These are phyloP conservation scores for Hoplias malabaricus DNA, from an alignment of 2,113 vertebrate genomes.

Conservation along the genomic window DNA sequence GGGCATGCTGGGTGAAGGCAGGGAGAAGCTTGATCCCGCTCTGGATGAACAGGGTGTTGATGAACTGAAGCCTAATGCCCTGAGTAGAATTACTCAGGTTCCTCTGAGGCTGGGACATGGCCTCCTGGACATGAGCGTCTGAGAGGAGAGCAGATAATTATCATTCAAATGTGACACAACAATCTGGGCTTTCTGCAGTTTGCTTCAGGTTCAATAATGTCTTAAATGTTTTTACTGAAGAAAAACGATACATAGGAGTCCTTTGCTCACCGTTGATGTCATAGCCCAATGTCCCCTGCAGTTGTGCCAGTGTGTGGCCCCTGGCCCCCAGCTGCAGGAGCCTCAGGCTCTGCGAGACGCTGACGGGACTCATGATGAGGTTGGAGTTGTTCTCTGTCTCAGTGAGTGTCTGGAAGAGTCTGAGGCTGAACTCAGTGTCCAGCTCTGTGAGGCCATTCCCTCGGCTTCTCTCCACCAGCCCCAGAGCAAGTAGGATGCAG, in stretches of 20 bases:
- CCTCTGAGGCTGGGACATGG: conserved; percentile 58
- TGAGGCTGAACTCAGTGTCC: conserved; percentile 78
- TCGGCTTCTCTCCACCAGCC: conserved; percentile 64
- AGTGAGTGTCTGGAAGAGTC: conserved; percentile 71
- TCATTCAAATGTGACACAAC: neutral
- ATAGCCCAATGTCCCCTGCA: conserved; percentile 80
- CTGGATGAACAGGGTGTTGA: conserved; percentile 78
- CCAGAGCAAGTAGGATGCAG: conserved; percentile 68
- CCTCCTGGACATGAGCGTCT: conserved; percentile 77
- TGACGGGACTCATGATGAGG: conserved; percentile 80
- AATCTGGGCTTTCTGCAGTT: no score
- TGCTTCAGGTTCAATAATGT: no score
- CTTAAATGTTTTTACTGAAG: no score
- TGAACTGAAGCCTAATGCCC: conserved; percentile 68
- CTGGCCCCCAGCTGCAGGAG: conserved; percentile 84
- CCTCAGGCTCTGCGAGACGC: conserved; percentile 78
- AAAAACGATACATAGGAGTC: no score
- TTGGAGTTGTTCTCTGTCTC: conserved; percentile 74
- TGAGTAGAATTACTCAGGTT: conserved; percentile 63
- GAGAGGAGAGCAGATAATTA: conserved; percentile 1
- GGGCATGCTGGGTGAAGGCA: conserved; percentile 67
- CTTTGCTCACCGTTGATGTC: conserved; percentile 74
- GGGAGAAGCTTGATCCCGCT: conserved; percentile 63
- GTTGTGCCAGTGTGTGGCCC: conserved; percentile 79
- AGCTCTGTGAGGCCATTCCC: conserved; percentile 72